phyloP scores from a whole-genome alignment of 2,113 vertebrate genomes.

The Engystomops pustulosus region DNA sequence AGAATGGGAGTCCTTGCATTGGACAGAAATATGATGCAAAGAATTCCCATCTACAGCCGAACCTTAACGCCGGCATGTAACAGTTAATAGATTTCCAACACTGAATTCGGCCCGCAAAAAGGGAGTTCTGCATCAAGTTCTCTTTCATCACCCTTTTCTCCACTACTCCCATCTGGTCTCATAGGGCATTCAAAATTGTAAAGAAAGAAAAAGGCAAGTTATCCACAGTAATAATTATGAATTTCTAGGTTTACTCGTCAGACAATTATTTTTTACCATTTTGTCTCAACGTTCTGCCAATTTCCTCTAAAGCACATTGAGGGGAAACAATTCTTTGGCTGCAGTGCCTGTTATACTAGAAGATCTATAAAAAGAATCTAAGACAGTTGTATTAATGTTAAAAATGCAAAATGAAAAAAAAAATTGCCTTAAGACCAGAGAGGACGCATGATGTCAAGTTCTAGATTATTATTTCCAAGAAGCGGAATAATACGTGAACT shows the following conservation, averaged over 20 bases:
- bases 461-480: not conserved
- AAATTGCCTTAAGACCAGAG: not conserved
- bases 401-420: not conserved
- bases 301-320: not conserved
- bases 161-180: too few species aligned
- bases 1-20: too few species aligned
- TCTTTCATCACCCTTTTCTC: too few species aligned
- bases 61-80: too few species aligned
- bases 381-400: not conserved
- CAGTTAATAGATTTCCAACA: too few species aligned
- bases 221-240: not conserved
- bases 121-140: too few species aligned
- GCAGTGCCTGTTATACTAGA: not conserved
- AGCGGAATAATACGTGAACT: slow-evolving; percentile 13
- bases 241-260: not conserved
- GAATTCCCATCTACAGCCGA: too few species aligned
- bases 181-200: too few species aligned
- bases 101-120: too few species aligned
- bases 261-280: not conserved
- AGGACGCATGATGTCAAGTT: not conserved
- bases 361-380: slow-evolving; percentile 2
- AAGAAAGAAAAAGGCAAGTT: not conserved
- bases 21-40: too few species aligned
- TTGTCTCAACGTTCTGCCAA: not conserved
- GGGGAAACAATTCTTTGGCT: not conserved